A percentile compares a stretch with the other conserved stretches of the same genome.
These are phyloP conservation scores for Osmerus eperlanus DNA, from an alignment of 2,113 vertebrate species.

Conservation along the genomic window DNA sequence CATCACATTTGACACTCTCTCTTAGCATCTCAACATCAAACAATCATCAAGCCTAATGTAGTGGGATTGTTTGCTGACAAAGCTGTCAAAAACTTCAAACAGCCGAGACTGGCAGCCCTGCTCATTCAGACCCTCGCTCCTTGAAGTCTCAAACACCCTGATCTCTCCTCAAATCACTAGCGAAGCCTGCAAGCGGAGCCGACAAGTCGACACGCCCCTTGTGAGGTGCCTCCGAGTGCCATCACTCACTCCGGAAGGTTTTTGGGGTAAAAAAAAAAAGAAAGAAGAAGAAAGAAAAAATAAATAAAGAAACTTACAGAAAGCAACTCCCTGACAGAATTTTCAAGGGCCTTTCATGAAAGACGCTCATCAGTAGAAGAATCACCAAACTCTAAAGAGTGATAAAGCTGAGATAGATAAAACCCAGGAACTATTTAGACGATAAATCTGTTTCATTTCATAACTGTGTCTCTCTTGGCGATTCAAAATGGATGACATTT, in stretches of 20 bases:
- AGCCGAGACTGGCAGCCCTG: constrained; percentile 55
- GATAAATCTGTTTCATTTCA: too few species aligned
- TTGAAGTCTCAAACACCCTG: constrained; percentile 60
- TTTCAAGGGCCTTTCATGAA: too few species aligned
- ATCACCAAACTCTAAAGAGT: too few species aligned
- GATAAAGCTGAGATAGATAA: too few species aligned
- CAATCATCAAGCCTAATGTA: constrained; percentile 58
- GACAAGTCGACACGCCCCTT: constrained; percentile 71
- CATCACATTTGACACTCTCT: constrained; percentile 45
- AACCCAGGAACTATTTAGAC: too few species aligned
- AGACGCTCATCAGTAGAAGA: too few species aligned
- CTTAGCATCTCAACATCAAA: constrained; percentile 61
- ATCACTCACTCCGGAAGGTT: constrained; percentile 46
- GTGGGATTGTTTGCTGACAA: constrained; percentile 67
- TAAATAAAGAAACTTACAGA: too few species aligned
- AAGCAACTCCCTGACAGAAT: too few species aligned
- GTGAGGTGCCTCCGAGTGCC: constrained; percentile 38
- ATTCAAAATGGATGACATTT: not conserved
- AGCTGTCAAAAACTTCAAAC: constrained; percentile 72
- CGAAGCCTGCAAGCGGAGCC: constrained; percentile 52
- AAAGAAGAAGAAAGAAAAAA: constrained; percentile 2
- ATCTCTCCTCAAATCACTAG: constrained; percentile 61
- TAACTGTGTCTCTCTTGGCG: not conserved
- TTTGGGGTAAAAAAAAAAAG: constrained; percentile 34
- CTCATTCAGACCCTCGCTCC: constrained; percentile 46